These are phyloP conservation scores for Trichonephila clavipes DNA, from an alignment of 1,140 invertebrate species.

Conservation along the genomic window DNA sequence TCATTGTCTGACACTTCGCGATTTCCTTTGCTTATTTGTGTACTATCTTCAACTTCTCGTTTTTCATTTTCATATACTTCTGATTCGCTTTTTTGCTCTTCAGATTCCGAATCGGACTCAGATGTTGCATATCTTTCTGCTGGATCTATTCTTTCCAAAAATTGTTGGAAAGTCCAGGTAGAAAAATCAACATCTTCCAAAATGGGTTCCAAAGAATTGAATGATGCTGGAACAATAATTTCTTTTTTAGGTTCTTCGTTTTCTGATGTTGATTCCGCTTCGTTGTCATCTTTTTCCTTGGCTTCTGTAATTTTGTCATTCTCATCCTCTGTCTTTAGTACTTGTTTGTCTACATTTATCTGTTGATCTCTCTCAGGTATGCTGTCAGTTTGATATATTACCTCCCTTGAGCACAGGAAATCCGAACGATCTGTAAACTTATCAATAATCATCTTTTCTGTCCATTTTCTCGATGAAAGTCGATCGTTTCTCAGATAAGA, in stretches of 20 bases:
- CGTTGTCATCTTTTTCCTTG: not conserved
- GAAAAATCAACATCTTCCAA: conserved; percentile 33
- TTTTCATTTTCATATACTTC: not conserved
- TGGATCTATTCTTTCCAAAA: conserved; percentile 47
- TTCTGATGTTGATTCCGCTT: not conserved
- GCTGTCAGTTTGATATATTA: not conserved
- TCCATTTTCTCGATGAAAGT: conserved; percentile 42
- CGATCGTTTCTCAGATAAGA: conserved; percentile 30
- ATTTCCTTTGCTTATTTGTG: not conserved
- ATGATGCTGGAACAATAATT: not conserved
- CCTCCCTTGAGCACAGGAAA: conserved; percentile 14
- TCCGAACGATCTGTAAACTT: conserved; percentile 18
- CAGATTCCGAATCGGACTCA: conserved; percentile 25
- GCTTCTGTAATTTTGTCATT: not conserved
- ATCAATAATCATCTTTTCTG: not conserved
- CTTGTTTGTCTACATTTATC: not conserved
- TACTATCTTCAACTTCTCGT: not conserved
- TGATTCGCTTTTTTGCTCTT: not conserved
- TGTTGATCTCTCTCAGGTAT: not conserved
- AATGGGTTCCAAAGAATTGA: not conserved
- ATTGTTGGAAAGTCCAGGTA: not conserved
- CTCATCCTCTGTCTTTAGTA: not conserved
- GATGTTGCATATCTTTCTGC: conserved; percentile 58
- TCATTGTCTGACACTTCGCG: not conserved
- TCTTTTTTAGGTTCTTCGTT: not conserved